Base-by-base conservation (phyloP, 2,797 vertebrate genomes). In the Thaleichthys pacificus region DNA sequence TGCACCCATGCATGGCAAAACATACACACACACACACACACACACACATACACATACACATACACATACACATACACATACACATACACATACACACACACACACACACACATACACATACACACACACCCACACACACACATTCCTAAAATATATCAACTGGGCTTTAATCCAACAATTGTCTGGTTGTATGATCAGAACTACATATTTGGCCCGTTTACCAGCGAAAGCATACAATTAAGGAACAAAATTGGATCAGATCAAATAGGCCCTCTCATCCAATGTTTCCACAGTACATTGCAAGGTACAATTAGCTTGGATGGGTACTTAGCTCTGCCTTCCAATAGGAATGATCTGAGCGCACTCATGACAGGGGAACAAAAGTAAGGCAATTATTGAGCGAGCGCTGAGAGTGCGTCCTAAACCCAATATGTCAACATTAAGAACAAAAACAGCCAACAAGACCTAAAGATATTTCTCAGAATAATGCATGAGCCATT, bases 401-500 rank as follows among this genome's bases (percentile, higher is more conserved):
- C 84, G 88, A 90, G 84, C 87, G 84, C 84, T 81, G 71, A 74
- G 87, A 82, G 86, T 90, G 89, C 84, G 79, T 82, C 82, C 84
- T 87, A 77, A 88, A 89, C 76, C 80, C 83, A 77, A 86, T 87
- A 86, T 90, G 89, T 91, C 89, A 91, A 86, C 82, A 84, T 83
- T 70, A 71, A 68, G 84, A 83, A 76, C 75, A 62, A 74, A 81
- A 89, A 83, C 42, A 47, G 9, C 42, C 70, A 38, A 22, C 35
- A 76, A 87, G 89, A 88, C 89, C 85, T 91, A 90, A 91, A 83
- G 85, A 86, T 88, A 90, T 83, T 74, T 81, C 78, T 79, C 82
- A 85, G 90, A 92, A 93, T 93, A 92, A 93, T 92, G 84, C 89
- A 91, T 90, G 91, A 92, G 89, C 91, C 86, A 90, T 91, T 85